Evolutionary conservation across 2,797 vertebrate species (phyloP).

Genomic region (Ciconia nigra): DNA sequence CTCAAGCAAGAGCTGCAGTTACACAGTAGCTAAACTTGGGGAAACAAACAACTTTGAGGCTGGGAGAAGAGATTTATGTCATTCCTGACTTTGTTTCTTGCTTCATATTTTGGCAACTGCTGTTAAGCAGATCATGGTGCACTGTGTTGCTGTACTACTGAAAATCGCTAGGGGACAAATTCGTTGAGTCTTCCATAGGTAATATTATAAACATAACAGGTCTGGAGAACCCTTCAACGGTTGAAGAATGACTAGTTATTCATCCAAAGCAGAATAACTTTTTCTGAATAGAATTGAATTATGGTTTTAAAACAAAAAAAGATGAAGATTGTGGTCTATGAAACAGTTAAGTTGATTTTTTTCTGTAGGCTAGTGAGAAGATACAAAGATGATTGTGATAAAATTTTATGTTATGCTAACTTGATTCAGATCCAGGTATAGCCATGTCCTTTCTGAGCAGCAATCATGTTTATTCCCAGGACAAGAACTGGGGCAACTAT

Average conservation of each 20-base stretch:
- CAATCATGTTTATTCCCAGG: not conserved
- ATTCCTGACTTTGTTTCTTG: not conserved
- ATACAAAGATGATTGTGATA: not conserved
- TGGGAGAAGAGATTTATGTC: not conserved
- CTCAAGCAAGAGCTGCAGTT: not conserved
- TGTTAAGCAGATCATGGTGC: not conserved
- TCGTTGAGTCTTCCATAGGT: not conserved
- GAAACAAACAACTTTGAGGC: not conserved
- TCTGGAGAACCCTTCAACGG: not conserved
- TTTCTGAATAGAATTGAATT: not conserved
- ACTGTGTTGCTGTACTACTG: not conserved
- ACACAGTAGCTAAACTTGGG: not conserved
- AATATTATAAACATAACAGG: not conserved
- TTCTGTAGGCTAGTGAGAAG: not conserved
- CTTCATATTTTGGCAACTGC: not conserved
- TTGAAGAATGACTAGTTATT: not conserved
- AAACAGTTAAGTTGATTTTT: not conserved
- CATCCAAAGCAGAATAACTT: not conserved
- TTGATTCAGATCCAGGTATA: not conserved
- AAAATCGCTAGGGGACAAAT: not conserved
- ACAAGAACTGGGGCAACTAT: not conserved
- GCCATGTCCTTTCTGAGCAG: not conserved
- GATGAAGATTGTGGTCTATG: not conserved
- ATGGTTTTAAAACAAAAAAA: not conserved
- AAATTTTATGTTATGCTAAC: not conserved